Evolutionary conservation across 2,888 invertebrate genomes (phyloP).

Genomic region (Marronus borbonicus): DNA sequence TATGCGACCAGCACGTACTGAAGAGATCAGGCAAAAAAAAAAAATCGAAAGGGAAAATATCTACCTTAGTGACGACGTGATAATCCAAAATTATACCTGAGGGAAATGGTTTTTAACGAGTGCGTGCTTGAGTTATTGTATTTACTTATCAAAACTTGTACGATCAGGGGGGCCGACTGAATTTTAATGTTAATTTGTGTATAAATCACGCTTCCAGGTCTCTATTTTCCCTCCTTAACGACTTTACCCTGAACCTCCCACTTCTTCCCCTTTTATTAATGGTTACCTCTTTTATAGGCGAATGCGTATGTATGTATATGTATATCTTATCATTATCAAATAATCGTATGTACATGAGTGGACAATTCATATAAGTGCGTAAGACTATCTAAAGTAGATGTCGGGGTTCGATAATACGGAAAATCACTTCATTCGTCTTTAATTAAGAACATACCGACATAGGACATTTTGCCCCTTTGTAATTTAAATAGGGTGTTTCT

Average conservation of each 20-base stretch:
- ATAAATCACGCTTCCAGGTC: slow-evolving; percentile 32
- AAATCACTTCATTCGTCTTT: slow-evolving; percentile 3
- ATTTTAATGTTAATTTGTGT: slow-evolving; percentile 40
- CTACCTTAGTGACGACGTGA: slow-evolving; percentile 37
- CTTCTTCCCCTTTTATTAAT: not conserved
- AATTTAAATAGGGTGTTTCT: no score
- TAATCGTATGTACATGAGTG: slow-evolving; percentile 16
- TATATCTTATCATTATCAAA: slow-evolving; percentile 9
- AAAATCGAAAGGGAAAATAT: slow-evolving; percentile 10
- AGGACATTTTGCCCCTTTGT: no score
- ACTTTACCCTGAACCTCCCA: not conserved
- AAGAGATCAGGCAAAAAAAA: not conserved
- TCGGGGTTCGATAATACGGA: not conserved
- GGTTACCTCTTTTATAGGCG: not conserved
- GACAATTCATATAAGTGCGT: not conserved
- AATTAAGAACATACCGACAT: no score
- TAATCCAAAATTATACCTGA: slow-evolving; percentile 31
- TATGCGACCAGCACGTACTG: not conserved
- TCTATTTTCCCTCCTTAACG: slow-evolving; percentile 21
- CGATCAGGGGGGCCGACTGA: slow-evolving; percentile 36
- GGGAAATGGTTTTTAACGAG: slow-evolving; percentile 42
- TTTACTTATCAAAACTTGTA: slow-evolving; percentile 46
- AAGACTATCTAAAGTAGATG: not conserved
- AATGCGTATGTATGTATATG: no score
- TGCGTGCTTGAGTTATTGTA: slow-evolving; percentile 44